Evolutionary conservation across 2,888 invertebrate genomes (phyloP), one percentile per base, ranked within the genome.

Genomic region (Megaustenia siamemsis): DNA sequence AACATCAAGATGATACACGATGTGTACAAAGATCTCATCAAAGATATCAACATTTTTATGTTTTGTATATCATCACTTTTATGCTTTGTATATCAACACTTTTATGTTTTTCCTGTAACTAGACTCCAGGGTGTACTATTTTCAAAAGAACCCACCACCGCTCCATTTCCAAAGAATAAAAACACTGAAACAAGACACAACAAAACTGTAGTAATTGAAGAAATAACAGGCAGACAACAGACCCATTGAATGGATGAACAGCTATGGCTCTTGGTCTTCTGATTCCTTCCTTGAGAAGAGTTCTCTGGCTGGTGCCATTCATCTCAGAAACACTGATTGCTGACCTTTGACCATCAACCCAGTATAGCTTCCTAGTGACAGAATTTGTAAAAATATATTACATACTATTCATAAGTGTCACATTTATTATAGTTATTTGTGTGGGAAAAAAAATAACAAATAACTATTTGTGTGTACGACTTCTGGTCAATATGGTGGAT

Each of bases 191-290:
- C 12, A 32, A 10, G 32, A 66, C 6, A 28, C 24, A 66, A 66
- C 28, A 21, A 8, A 28, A 66, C 28, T 32, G 32, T 32, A n/a
- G 10, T 49, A 49, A 49, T 10, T 15, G 49, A 49, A 49, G 8
- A 10, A 15, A 49, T 49, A 49, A 49, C 15, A 49, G 49, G 38
- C 15, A 18, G 10, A 4, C 0, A 77, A 63, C 77, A 84, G 87
- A 93, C 93, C 93, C 93, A 79, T 96, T 97, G 60, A 97, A 97
- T 0, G 99, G 99, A 94, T 99, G 98, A 0, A 98, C 97, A 4
- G 97, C 97, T 81, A 99, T 96, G 0, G 99, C 99, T 90, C 99
- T 95, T 0, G 99, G 99, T 94, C 99, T 98, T 0, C 97, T 96
- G 71, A 91, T 87, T 0, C 88, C 88, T 68, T 86, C 87, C n/a